Conservation (phyloP, 1,140 invertebrate species). For the Drosophila kepulauana region DNA sequence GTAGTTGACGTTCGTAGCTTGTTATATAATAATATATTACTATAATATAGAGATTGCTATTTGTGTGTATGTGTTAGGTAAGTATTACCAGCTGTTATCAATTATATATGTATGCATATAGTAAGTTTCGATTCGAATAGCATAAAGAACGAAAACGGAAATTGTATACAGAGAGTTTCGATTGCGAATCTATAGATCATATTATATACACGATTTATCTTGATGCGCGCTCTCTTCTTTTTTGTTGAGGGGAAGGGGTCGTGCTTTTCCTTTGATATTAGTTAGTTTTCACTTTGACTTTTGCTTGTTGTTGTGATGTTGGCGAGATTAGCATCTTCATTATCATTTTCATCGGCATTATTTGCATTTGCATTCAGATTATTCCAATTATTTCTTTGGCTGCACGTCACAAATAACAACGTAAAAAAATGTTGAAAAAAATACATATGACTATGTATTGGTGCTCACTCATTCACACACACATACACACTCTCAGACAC, state of each 20-base stretch:
- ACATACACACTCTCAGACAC: slow-evolving; percentile 7
- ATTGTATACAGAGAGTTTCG: slow-evolving; percentile 34
- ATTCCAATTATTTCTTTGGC: slow-evolving; percentile 8
- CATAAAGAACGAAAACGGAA: slow-evolving; percentile 28
- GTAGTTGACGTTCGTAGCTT: slow-evolving; percentile 47
- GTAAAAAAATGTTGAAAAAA: slow-evolving; percentile 47
- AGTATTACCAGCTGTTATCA: slow-evolving; percentile 39
- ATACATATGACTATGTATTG: slow-evolving; percentile 4
- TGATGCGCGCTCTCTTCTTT: neutral
- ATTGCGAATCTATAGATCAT: slow-evolving; percentile 3
- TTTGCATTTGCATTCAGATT: slow-evolving; percentile 24
- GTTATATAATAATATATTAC: slow-evolving; percentile 33
- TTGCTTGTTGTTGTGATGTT: slow-evolving; percentile 8
- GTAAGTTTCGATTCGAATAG: slow-evolving; percentile 21
- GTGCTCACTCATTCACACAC: slow-evolving; percentile 5
- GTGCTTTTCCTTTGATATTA: slow-evolving; percentile 9
- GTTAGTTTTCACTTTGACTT: slow-evolving; percentile 54
- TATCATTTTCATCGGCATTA: slow-evolving; percentile 22
- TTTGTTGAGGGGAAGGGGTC: neutral
- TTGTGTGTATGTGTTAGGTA: slow-evolving; percentile 38
- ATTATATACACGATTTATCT: neutral
- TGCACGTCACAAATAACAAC: slow-evolving; percentile 36
- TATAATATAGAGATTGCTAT: slow-evolving; percentile 38
- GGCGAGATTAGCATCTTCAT: slow-evolving; percentile 25
- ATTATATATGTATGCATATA: neutral